These are phyloP conservation scores for Leptinotarsa haldemani DNA, from an alignment of 2,888 invertebrate genomes.

Conservation along the genomic window DNA sequence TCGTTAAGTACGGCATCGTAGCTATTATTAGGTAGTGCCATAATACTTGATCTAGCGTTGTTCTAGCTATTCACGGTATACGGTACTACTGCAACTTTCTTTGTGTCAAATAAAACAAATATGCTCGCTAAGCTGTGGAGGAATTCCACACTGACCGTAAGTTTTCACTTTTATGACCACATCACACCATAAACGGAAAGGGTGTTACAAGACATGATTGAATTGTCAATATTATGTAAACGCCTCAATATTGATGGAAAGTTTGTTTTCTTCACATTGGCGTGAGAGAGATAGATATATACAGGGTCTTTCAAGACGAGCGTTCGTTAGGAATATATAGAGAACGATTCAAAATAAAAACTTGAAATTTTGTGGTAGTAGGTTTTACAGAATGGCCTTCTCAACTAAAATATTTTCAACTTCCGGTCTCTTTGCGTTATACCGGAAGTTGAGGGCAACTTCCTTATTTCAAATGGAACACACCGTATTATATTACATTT, in stretches of 20 bases:
- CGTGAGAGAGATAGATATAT: too few species aligned
- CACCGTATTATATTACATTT: too few species aligned
- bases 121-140: neutral
- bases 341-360: too few species aligned
- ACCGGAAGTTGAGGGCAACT: too few species aligned
- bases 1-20: neutral
- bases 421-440: too few species aligned
- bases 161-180: conserved; percentile 27
- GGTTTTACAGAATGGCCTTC: too few species aligned
- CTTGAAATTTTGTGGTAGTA: too few species aligned
- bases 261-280: neutral
- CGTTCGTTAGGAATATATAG: too few species aligned
- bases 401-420: too few species aligned
- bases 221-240: neutral
- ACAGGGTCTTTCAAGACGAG: too few species aligned
- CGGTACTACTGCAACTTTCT: conserved; percentile 16
- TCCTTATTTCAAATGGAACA: too few species aligned
- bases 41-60: neutral
- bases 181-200: conserved; percentile 13
- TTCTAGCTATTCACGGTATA: conserved; percentile 10
- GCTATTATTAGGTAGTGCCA: conserved; percentile 7
- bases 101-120: conserved; percentile 15
- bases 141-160: conserved; percentile 5
- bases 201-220: conserved; percentile 3
- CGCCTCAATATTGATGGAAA: neutral